A percentile compares a stretch with the other conserved stretches of the same genome.
Conservation (phyloP, 1,140 invertebrate genomes). For the Drosophila carrolli region DNA sequence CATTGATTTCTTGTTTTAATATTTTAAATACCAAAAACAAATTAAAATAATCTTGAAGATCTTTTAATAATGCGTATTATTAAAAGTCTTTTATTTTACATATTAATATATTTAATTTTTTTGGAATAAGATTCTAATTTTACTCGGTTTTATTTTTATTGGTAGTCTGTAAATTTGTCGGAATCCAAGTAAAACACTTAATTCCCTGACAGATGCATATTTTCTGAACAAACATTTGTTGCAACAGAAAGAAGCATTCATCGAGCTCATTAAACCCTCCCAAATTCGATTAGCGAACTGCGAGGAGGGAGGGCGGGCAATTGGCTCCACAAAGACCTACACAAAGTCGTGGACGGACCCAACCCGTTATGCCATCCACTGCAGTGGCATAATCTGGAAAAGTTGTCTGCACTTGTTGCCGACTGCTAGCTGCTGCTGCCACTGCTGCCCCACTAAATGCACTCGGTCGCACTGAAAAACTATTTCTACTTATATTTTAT, state of each 20-base stretch:
- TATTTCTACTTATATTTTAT: conserved; percentile 80
- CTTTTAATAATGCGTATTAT: too few relatives aligned
- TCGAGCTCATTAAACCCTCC: conserved; percentile 18
- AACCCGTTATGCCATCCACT: conserved; percentile 47
- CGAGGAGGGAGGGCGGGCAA: background rate
- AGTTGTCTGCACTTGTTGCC: conserved; percentile 73
- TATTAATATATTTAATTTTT: too few relatives aligned
- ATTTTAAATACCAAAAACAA: too few relatives aligned
- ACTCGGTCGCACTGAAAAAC: conserved; percentile 57
- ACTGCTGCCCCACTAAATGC: conserved; percentile 66
- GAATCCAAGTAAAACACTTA: background rate
- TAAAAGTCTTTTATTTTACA: too few relatives aligned
- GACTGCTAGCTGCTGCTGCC: conserved; percentile 20
- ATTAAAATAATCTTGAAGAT: too few relatives aligned
- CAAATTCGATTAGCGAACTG: conserved; percentile 2
- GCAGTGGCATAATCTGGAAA: conserved; percentile 43
- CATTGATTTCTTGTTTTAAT: too few relatives aligned
- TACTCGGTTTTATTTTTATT: too few relatives aligned
- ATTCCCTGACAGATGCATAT: background rate
- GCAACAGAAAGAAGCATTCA: background rate
- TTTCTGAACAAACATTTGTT: background rate
- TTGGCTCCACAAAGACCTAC: conserved; percentile 18
- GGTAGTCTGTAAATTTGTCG: background rate
- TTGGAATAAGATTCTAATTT: too few relatives aligned
- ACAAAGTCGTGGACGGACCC: conserved; percentile 20